Percentiles rank a stretch among this genome's conserved stretches.
phyloP scores from a whole-genome alignment of 2,797 vertebrate genomes.

The Echeneis naucrates region DNA sequence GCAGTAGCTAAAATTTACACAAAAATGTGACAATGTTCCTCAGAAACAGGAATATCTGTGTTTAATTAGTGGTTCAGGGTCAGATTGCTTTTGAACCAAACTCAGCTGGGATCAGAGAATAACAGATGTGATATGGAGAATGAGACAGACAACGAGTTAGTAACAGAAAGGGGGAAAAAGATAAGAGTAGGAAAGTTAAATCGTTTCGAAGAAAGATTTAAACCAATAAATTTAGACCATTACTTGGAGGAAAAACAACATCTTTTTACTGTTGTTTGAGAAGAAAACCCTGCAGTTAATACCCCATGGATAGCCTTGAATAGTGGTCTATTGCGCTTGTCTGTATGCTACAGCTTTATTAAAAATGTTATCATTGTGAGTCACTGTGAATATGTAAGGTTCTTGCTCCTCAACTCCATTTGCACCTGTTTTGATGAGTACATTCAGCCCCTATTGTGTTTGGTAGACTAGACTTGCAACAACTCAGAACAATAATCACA shows the following conservation, averaged over 20 bases:
- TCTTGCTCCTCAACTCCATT: too few species aligned
- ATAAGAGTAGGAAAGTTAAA: slow-evolving; percentile 57
- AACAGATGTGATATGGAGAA: slow-evolving; percentile 61
- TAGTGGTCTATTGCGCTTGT: too few species aligned
- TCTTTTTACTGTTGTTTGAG: neutral
- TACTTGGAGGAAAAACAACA: neutral
- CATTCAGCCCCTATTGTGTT: neutral
- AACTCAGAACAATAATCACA: neutral
- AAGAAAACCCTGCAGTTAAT: neutral
- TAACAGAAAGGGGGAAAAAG: slow-evolving; percentile 39
- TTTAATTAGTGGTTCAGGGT: slow-evolving; percentile 83
- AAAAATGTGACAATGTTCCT: slow-evolving; percentile 55
- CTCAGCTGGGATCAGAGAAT: slow-evolving; percentile 83
- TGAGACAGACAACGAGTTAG: slow-evolving; percentile 38
- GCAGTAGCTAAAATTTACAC: slow-evolving; percentile 35
- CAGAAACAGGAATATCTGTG: slow-evolving; percentile 88
- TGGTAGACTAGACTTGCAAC: neutral
- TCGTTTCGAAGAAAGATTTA: slow-evolving; percentile 56
- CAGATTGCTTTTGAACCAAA: slow-evolving; percentile 82
- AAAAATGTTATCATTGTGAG: too few species aligned
- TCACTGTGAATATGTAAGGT: too few species aligned
- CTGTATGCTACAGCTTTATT: neutral
- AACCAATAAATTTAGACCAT: neutral
- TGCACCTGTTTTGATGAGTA: neutral
- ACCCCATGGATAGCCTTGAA: too few species aligned